Evolutionary conservation across 2,888 invertebrate genomes (phyloP).

Genomic region (Cephus sareptanus): DNA sequence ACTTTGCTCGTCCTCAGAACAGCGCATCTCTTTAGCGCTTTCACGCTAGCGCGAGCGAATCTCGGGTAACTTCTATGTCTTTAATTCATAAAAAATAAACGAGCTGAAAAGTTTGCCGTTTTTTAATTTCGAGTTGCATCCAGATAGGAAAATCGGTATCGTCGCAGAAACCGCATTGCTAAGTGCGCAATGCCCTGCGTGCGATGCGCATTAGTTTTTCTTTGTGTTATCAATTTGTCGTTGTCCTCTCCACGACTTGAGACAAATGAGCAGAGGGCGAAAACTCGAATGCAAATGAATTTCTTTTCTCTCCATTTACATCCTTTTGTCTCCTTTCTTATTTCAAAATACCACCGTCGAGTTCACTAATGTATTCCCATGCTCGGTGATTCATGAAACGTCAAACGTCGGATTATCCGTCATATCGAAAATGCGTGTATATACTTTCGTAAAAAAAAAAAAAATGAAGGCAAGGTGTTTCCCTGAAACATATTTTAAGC

Average conservation of each 20-base stretch:
- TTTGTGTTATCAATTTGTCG: background rate
- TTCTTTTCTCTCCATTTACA: background rate
- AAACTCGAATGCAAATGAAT: background rate
- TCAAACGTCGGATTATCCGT: background rate
- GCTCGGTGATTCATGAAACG: slow-evolving; percentile 3
- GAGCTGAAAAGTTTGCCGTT: background rate
- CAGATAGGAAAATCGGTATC: background rate
- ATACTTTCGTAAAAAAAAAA: too few species aligned
- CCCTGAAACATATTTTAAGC: background rate
- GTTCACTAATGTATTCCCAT: background rate
- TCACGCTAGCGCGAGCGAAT: background rate
- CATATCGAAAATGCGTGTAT: background rate
- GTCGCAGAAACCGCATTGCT: background rate
- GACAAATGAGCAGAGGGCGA: background rate
- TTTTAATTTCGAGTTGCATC: background rate
- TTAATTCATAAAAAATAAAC: background rate
- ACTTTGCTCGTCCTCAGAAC: background rate
- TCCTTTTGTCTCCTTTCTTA: background rate
- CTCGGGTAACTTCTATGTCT: background rate
- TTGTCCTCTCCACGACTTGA: background rate
- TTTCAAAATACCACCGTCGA: background rate
- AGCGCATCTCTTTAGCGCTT: background rate
- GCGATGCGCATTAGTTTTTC: background rate
- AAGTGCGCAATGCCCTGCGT: background rate
- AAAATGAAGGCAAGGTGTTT: background rate